A percentile compares a stretch with the other conserved stretches of the same genome.
Conservation (phyloP, 2,797 vertebrate species). For the Danio choprae region DNA sequence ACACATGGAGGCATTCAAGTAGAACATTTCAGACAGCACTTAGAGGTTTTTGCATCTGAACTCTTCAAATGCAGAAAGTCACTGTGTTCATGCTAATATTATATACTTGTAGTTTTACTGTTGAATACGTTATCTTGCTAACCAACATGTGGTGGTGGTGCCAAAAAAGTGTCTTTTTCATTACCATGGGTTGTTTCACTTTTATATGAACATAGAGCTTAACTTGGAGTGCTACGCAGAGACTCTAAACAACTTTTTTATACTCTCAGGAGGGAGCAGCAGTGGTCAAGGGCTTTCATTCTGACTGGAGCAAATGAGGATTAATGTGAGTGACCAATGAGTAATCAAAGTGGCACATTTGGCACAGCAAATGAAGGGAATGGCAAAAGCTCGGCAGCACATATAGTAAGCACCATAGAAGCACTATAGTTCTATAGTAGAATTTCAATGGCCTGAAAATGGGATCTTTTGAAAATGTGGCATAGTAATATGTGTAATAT, state of each 20-base stretch:
- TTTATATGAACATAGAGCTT: background rate
- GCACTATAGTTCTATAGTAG: background rate
- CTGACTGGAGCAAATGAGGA: constrained; percentile 41
- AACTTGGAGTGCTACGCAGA: constrained; percentile 33
- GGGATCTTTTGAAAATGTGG: background rate
- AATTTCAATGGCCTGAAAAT: background rate
- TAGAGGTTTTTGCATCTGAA: no score
- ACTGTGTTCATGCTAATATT: constrained; percentile 11
- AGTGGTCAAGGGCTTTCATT: constrained; percentile 39
- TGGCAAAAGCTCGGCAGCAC: background rate
- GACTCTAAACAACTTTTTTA: constrained; percentile 42
- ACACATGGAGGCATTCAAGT: no score
- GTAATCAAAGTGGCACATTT: constrained; percentile 42
- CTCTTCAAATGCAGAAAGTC: constrained; percentile 9
- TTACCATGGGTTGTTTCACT: constrained; percentile 27
- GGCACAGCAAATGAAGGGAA: background rate
- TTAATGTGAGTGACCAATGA: constrained; percentile 44
- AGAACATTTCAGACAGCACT: no score
- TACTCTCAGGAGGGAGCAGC: constrained; percentile 23
- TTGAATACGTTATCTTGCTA: constrained; percentile 66
- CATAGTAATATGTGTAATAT: background rate
- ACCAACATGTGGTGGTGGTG: constrained; percentile 69
- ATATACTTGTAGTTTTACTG: background rate
- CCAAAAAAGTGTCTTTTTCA: constrained; percentile 20
- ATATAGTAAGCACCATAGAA: background rate